A percentile compares a stretch with the other conserved stretches of the same genome.
Evolutionary conservation across 2,113 vertebrate species (phyloP).

Genomic region (Laticauda laticaudata): DNA sequence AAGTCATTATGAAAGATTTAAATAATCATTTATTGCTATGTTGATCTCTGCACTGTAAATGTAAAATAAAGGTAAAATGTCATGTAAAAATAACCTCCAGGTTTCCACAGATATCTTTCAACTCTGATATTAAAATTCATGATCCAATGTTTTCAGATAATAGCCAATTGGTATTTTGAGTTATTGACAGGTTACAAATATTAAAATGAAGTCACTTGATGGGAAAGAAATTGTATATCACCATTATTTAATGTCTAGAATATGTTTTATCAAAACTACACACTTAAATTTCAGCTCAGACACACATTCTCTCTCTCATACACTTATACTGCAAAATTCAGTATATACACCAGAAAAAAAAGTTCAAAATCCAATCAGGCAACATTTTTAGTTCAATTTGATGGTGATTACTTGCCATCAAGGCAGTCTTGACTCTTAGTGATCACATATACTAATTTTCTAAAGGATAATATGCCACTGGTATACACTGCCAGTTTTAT

Average conservation of each 20-base stretch:
- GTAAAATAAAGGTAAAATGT: slow-evolving; percentile 34
- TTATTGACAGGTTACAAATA: slow-evolving; percentile 35
- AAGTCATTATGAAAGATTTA: slow-evolving; percentile 18
- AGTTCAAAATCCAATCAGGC: neutral
- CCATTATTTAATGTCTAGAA: neutral
- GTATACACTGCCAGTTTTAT: neutral
- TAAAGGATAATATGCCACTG: neutral
- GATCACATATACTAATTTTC: neutral
- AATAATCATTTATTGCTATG: slow-evolving; percentile 31
- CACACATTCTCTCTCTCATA: neutral
- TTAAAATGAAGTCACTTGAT: neutral
- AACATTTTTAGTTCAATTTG: neutral
- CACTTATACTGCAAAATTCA: neutral
- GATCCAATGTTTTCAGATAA: slow-evolving; percentile 38
- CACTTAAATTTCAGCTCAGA: neutral
- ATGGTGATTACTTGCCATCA: neutral
- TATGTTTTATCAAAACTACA: neutral
- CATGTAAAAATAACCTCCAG: slow-evolving; percentile 34
- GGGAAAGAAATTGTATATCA: neutral
- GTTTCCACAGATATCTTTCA: slow-evolving; percentile 40
- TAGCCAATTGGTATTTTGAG: slow-evolving; percentile 52
- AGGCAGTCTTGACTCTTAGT: neutral
- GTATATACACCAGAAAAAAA: neutral
- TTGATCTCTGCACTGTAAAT: slow-evolving; percentile 32
- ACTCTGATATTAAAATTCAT: slow-evolving; percentile 40